A percentile compares a stretch with the other conserved stretches of the same genome.
Conservation (phyloP, 2,797 vertebrate species). For the Cyclura pinguis region DNA sequence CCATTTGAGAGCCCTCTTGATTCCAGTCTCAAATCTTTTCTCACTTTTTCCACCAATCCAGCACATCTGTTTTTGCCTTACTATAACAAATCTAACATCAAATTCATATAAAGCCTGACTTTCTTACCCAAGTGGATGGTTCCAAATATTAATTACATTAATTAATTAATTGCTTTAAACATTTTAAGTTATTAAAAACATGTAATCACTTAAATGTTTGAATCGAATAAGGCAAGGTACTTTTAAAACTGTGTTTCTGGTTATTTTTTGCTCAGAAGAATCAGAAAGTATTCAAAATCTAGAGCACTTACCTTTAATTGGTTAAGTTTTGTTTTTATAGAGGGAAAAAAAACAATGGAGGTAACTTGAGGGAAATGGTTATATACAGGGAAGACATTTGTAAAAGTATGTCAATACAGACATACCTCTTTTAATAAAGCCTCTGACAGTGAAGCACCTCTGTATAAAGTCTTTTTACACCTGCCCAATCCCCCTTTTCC, state of each 20-base stretch:
- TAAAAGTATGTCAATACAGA: not conserved
- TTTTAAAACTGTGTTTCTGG: not conserved
- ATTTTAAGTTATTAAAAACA: not conserved
- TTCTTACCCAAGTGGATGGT: not conserved
- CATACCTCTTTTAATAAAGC: too few species aligned
- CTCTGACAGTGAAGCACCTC: too few species aligned
- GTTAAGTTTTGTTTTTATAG: not conserved
- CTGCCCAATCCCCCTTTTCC: too few species aligned
- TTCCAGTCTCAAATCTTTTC: not conserved
- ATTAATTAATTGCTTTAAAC: not conserved
- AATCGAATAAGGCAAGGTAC: not conserved
- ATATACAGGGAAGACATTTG: not conserved
- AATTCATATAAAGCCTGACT: not conserved
- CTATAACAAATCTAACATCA: not conserved
- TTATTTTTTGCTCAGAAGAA: not conserved
- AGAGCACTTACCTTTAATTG: not conserved
- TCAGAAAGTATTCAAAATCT: not conserved
- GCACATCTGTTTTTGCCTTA: constrained; percentile 8
- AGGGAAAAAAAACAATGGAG: not conserved
- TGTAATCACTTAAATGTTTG: not conserved
- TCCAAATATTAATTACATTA: constrained; percentile 1
- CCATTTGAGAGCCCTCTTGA: accelerated
- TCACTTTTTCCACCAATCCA: not conserved
- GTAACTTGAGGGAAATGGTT: not conserved
- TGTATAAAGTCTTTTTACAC: too few species aligned